phyloP scores from a whole-genome alignment of 2,888 invertebrate genomes.

The Cosmorhoe ocellata region DNA sequence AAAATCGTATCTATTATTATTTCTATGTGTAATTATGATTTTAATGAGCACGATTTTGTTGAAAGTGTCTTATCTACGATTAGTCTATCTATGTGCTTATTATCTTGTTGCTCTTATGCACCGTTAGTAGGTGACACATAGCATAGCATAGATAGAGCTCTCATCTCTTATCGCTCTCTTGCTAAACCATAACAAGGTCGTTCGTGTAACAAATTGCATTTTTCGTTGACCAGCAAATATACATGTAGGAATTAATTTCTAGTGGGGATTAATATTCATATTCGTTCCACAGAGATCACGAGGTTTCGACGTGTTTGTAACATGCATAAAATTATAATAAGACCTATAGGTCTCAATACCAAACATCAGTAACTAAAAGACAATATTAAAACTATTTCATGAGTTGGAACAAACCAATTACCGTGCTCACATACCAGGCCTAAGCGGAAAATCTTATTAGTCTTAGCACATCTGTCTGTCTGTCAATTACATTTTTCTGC shows the following conservation, averaged over 20 bases:
- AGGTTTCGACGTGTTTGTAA: too few species aligned
- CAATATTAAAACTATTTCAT: not conserved
- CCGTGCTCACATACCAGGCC: slow-evolving; percentile 2
- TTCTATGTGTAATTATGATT: too few species aligned
- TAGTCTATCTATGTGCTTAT: slow-evolving; percentile 21
- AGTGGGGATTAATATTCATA: too few species aligned
- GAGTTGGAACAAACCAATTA: slow-evolving; percentile 4
- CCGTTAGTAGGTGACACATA: slow-evolving; percentile 45
- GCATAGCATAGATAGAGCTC: slow-evolving; percentile 36
- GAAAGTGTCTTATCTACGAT: slow-evolving; percentile 17
- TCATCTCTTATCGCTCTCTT: slow-evolving; percentile 56
- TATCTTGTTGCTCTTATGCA: slow-evolving; percentile 63
- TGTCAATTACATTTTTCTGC: slow-evolving; percentile 6
- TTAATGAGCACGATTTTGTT: not conserved
- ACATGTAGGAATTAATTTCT: too few species aligned
- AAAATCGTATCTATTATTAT: too few species aligned
- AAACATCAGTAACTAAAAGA: not conserved
- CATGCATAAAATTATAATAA: too few species aligned
- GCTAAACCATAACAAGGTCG: slow-evolving; percentile 55
- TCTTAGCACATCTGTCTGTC: slow-evolving; percentile 9
- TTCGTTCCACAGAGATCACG: too few species aligned
- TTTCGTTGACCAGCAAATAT: not conserved
- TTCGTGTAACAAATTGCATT: slow-evolving; percentile 4
- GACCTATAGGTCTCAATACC: too few species aligned
- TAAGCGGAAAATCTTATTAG: slow-evolving; percentile 20